A percentile compares a stretch with the other conserved stretches of the same genome.
phyloP scores from a whole-genome alignment of 2,888 invertebrate species.

The Callinectes sapidus region DNA sequence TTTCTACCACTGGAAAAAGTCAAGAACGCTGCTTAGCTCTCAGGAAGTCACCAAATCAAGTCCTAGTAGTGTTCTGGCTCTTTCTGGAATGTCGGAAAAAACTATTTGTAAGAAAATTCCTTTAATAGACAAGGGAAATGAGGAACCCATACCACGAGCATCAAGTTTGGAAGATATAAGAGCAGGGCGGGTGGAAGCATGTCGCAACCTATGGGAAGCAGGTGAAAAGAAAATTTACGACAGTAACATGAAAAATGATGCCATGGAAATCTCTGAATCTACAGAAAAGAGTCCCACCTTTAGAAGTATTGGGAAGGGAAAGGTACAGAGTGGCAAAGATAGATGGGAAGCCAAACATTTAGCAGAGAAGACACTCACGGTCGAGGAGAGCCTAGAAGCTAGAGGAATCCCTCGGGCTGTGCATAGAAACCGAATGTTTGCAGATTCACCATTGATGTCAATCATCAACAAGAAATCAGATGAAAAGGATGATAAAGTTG shows the following conservation, averaged over 20 bases:
- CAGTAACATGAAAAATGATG: not conserved
- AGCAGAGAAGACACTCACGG: not conserved
- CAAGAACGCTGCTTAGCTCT: not conserved
- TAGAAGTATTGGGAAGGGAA: slow-evolving; percentile 26
- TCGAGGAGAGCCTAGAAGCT: not conserved
- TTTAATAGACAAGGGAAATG: not conserved
- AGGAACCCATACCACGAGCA: not conserved
- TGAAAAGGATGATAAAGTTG: not conserved
- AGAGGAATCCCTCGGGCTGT: not conserved
- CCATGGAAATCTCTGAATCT: not conserved
- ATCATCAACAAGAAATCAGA: not conserved
- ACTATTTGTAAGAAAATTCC: not conserved
- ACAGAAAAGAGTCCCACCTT: slow-evolving; percentile 2
- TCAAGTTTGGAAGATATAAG: slow-evolving; percentile 16
- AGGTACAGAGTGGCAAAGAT: slow-evolving; percentile 2
- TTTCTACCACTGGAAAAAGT: slow-evolving; percentile 41
- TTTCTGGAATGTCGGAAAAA: not conserved
- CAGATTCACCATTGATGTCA: not conserved
- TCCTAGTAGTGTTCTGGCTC: not conserved
- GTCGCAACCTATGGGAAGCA: not conserved
- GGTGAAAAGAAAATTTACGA: not conserved
- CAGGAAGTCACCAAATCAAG: not conserved
- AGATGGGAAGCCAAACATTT: not conserved
- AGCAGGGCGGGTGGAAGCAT: not conserved
- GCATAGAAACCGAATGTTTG: not conserved